These are phyloP conservation scores for Phalacrocorax brasilianus DNA, from an alignment of 2,113 vertebrate species.

Conservation along the genomic window DNA sequence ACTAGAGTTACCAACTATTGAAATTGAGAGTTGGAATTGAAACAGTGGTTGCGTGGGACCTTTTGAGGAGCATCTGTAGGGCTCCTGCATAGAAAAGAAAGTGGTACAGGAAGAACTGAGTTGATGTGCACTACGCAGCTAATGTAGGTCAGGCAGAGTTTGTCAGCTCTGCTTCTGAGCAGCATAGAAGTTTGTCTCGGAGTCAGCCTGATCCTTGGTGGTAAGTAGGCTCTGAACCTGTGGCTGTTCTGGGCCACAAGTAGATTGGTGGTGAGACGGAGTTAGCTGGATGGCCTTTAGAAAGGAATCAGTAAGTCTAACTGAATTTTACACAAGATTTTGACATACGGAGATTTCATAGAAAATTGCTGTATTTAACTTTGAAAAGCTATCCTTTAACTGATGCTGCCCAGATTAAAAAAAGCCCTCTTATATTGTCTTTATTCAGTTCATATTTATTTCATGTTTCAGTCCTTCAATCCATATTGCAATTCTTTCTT, in stretches of 20 bases:
- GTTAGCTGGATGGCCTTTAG: background rate
- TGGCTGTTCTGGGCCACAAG: background rate
- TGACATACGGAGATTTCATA: background rate
- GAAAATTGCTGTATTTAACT: background rate
- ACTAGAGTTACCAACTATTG: background rate
- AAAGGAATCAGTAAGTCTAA: background rate
- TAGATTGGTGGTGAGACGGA: background rate
- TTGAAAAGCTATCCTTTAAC: background rate
- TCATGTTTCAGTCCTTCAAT: background rate
- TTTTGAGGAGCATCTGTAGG: background rate
- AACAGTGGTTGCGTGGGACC: background rate
- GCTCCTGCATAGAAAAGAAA: background rate
- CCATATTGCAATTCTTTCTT: background rate
- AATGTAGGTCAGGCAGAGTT: background rate
- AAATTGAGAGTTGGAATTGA: background rate
- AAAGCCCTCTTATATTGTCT: background rate
- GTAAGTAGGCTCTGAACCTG: background rate
- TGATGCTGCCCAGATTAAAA: background rate
- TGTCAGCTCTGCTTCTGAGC: background rate
- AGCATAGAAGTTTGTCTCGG: background rate
- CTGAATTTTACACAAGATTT: background rate
- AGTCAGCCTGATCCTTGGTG: rapidly evolving
- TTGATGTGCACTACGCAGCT: background rate
- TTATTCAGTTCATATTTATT: background rate
- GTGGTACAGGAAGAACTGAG: background rate